Evolutionary conservation across 2,113 vertebrate species (phyloP).

Genomic region (Blennius ocellaris): DNA sequence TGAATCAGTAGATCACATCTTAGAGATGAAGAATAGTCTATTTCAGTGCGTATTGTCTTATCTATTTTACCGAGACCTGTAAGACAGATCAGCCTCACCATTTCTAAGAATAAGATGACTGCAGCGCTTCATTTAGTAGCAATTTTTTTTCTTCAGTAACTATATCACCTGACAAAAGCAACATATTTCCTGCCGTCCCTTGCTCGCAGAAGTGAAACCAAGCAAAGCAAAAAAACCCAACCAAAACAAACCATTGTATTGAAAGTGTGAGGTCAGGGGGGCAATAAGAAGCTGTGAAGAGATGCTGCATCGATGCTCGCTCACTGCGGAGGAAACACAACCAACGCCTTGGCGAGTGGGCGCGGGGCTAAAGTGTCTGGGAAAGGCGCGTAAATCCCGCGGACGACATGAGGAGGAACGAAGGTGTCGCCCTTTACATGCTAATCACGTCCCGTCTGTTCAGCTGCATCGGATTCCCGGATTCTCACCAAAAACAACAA

Average conservation of each 20-base stretch:
- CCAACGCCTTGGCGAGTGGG: conserved; percentile 24
- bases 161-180: not conserved
- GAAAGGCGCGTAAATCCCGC: conserved; percentile 14
- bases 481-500: too few relatives aligned
- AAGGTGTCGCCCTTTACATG: not conserved
- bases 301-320: conserved; percentile 2
- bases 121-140: not conserved
- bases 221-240: not conserved
- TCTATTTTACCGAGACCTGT: too few relatives aligned
- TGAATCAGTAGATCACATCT: too few relatives aligned
- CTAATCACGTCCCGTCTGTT: conserved; percentile 10
- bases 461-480: not conserved
- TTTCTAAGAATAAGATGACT: not conserved
- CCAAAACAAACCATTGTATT: not conserved
- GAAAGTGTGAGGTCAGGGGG: not conserved
- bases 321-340: not conserved
- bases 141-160: not conserved
- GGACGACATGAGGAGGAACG: not conserved
- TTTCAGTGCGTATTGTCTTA: too few relatives aligned
- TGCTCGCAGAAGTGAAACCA: not conserved
- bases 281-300: conserved; percentile 6
- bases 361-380: conserved; percentile 32
- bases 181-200: not conserved
- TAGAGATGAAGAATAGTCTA: too few relatives aligned
- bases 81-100: not conserved